Percentiles rank a stretch among this genome's conserved stretches.
Conservation (phyloP, 2,113 vertebrate species). For the Bombycilla garrulus region DNA sequence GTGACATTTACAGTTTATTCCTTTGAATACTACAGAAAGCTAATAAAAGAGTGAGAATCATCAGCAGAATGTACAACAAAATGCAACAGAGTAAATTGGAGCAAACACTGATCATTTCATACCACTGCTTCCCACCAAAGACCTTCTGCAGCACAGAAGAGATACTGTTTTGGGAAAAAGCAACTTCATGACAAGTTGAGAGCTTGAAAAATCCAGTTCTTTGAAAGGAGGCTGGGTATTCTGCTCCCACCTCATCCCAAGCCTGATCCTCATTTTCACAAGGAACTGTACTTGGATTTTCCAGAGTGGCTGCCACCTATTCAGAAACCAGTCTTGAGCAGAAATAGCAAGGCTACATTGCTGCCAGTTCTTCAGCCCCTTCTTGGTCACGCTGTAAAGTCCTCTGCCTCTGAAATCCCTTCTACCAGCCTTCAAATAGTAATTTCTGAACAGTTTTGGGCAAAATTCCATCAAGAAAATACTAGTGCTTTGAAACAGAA, state of each 20-base stretch:
- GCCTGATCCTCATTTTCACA: background rate
- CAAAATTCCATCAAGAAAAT: background rate
- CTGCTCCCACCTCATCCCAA: background rate
- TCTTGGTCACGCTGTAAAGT: background rate
- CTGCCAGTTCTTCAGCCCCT: background rate
- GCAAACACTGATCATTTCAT: background rate
- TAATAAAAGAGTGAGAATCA: background rate
- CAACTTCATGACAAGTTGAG: background rate
- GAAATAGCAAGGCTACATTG: background rate
- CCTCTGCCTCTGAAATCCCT: background rate
- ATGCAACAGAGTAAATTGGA: background rate
- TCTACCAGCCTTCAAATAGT: background rate
- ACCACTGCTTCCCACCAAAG: background rate
- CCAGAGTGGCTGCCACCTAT: background rate
- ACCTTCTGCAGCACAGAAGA: background rate
- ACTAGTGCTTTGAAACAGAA: conserved; percentile 9
- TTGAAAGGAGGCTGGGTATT: background rate
- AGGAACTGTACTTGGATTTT: conserved; percentile 3
- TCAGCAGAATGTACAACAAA: background rate
- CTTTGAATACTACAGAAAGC: background rate
- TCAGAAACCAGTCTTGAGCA: background rate
- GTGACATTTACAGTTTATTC: conserved; percentile 14
- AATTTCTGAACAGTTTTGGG: background rate
- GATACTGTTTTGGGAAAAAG: background rate
- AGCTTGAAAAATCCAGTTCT: background rate